Percentiles rank a stretch among this genome's conserved stretches.
Conservation (phyloP, 1,140 invertebrate genomes). For the Drosophila sucinea region DNA sequence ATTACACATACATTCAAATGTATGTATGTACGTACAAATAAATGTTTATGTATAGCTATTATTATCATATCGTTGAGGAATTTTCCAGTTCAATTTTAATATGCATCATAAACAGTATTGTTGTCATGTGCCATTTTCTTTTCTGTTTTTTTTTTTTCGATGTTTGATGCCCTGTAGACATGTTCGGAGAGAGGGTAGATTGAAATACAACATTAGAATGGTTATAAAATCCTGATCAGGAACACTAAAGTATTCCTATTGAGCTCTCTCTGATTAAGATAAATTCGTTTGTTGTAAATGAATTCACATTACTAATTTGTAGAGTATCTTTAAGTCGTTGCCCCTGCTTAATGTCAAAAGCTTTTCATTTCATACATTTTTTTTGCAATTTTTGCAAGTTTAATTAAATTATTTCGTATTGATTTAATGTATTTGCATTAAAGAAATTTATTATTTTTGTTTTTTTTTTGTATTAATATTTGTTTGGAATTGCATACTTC, state of each 20-base stretch:
- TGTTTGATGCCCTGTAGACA: neutral
- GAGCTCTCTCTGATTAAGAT: no score
- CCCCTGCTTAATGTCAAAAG: neutral
- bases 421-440: slow-evolving; percentile 74
- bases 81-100: slow-evolving; percentile 43
- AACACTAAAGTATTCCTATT: no score
- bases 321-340: neutral
- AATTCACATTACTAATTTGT: neutral
- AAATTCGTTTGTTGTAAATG: no score
- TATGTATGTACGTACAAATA: slow-evolving; percentile 11
- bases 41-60: slow-evolving; percentile 15
- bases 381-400: slow-evolving; percentile 40
- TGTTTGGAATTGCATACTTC: slow-evolving; percentile 15
- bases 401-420: slow-evolving; percentile 74
- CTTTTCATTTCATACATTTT: neutral
- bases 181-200: neutral
- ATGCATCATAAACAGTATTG: slow-evolving; percentile 55
- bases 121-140: slow-evolving; percentile 45
- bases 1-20: slow-evolving; percentile 29
- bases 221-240: no score
- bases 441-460: slow-evolving; percentile 50
- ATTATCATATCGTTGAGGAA: slow-evolving; percentile 42
- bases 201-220: no score
- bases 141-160: neutral
- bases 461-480: neutral